Evolutionary conservation across 2,888 invertebrate species (phyloP).

Genomic region (Hypena proboscidalis): DNA sequence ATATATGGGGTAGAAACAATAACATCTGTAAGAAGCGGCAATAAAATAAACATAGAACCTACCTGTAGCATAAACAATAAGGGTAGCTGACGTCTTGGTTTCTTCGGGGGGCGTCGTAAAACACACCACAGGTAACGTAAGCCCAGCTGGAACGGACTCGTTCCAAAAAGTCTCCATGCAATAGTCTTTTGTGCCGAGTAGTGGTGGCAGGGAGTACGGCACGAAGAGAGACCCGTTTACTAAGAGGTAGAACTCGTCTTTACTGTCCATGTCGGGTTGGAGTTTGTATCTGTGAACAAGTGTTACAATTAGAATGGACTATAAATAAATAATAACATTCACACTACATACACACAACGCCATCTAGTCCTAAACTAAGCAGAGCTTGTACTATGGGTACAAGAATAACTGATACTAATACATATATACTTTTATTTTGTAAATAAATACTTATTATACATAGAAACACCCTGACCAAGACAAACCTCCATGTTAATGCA

Average conservation of each 20-base stretch:
- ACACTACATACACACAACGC: neutral
- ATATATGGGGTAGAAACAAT: too few species aligned
- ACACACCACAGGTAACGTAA: constrained; percentile 85
- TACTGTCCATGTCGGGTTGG: constrained; percentile 72
- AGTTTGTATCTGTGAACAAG: constrained; percentile 79
- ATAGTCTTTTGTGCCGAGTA: constrained; percentile 82
- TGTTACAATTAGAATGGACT: neutral
- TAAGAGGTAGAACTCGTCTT: constrained; percentile 85
- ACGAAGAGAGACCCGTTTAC: constrained; percentile 85
- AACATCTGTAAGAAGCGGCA: too few species aligned
- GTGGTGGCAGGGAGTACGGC: constrained; percentile 72
- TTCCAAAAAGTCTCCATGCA: constrained; percentile 86
- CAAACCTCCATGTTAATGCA: too few species aligned
- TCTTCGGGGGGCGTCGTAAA: constrained; percentile 67
- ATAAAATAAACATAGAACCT: constrained; percentile 9
- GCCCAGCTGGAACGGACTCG: constrained; percentile 69
- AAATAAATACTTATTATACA: too few species aligned
- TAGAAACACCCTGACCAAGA: too few species aligned
- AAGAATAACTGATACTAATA: too few species aligned
- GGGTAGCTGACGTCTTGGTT: constrained; percentile 64
- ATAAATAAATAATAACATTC: neutral
- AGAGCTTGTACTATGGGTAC: too few species aligned
- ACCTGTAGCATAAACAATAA: constrained; percentile 77
- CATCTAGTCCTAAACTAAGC: neutral
- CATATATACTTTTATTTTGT: too few species aligned